These are phyloP conservation scores for Pteromalus puparum DNA, from an alignment of 1,140 invertebrate genomes.

Conservation along the genomic window DNA sequence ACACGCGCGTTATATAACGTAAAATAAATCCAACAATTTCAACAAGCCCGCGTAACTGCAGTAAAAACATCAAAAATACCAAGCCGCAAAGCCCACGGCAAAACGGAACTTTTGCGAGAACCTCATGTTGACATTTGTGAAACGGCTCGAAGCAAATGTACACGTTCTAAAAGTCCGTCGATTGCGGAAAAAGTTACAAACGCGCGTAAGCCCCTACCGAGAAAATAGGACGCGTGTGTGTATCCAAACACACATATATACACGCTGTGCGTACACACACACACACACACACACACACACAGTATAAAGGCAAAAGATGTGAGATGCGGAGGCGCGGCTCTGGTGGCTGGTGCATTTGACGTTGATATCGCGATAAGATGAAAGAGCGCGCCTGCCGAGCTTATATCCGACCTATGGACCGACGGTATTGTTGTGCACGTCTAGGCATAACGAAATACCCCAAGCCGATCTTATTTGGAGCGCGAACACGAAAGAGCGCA, in stretches of 20 bases:
- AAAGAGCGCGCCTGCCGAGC: conserved; percentile 62
- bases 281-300: not conserved
- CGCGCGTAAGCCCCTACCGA: not conserved
- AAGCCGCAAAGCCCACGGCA: not conserved
- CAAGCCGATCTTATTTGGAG: conserved; percentile 60
- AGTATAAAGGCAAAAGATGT: not conserved
- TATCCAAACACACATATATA: not conserved
- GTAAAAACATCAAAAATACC: not conserved
- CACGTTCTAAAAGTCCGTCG: not conserved
- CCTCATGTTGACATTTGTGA: not conserved
- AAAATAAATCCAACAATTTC: no score
- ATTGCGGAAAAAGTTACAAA: conserved; percentile 7
- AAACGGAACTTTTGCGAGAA: not conserved
- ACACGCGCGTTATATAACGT: no score
- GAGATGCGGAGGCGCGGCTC: conserved; percentile 47
- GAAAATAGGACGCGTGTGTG: not conserved
- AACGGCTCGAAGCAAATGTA: not conserved
- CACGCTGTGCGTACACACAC: not conserved
- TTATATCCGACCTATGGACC: conserved; percentile 36
- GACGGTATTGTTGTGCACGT: conserved; percentile 41
- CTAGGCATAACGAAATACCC: conserved; percentile 73
- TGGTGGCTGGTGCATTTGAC: conserved; percentile 73
- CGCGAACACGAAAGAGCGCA: conserved; percentile 51
- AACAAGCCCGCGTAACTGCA: no score
- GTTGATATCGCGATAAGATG: conserved; percentile 76